Base-by-base conservation (phyloP, 2,797 vertebrate genomes). In the Phataginus tetradactyla region DNA sequence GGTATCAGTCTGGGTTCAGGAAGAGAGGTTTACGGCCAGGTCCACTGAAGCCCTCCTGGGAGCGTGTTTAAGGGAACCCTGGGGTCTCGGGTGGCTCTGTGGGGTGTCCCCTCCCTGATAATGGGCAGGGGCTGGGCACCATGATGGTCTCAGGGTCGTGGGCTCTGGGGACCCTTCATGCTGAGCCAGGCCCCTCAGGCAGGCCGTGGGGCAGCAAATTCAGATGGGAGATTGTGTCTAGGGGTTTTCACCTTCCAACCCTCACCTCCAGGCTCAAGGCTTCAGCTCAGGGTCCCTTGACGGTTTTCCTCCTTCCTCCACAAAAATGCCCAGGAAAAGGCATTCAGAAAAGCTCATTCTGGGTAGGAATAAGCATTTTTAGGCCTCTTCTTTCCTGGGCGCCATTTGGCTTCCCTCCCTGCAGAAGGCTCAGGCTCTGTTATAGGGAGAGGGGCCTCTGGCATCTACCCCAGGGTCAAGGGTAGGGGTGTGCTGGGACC, bases 161-260 rank as follows among this genome's bases (percentile, higher is more conserved):
- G 51, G 9, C 7, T 66, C 80, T n/a, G 25, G 5, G 32, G 18
- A 27, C 9, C 3, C 32, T 49, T 72, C 20, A 7, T 0, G 6
- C 11, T 27, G 10, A 51, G n/a, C 34, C 32, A 6, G 2, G 2
- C 37, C 3, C 12, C 25, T 18, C 1, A 0, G 45, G 88, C 51
- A 45, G 27, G 20, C 1, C 1, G 1, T 32, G 3, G 29, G 17
- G 23, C 55, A 63, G 23, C 42, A 10, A 29, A 18, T 39, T 32
- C 27, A 11, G 27, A 51, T 5, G 2, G 32, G 45, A 85, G 45
- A 7, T 4, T 6, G 15, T 71, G 15, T 12, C 34, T 32, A 15
- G 9, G 63, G 25, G 4, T 21, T 71, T 37, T n/a, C n/a, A n/a
- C 34, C 8, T 61, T n/a, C 63, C 17, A 2, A 7, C 17, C 12